A percentile compares a stretch with the other conserved stretches of the same genome.
Evolutionary conservation across 2,113 vertebrate species (phyloP).

Genomic region (Catagonus wagneri): DNA sequence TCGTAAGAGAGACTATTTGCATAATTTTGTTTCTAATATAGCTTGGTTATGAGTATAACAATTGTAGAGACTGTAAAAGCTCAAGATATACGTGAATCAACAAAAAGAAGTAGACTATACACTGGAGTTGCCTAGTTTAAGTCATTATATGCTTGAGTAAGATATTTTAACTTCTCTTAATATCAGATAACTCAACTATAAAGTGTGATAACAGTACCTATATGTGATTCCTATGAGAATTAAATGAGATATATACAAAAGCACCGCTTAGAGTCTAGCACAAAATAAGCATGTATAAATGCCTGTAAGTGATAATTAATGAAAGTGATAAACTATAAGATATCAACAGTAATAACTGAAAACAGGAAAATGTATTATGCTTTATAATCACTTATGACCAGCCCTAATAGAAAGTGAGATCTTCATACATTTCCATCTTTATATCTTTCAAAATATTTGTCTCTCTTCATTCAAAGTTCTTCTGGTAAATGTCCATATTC

Average conservation of each 20-base stretch:
- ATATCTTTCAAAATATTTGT: background rate
- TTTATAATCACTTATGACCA: background rate
- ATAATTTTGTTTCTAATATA: conserved; percentile 15
- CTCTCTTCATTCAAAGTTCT: background rate
- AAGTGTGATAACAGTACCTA: background rate
- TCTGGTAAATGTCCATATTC: background rate
- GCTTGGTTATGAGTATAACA: background rate
- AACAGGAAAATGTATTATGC: background rate
- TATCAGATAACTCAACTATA: background rate
- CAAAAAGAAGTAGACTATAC: background rate
- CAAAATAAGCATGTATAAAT: background rate
- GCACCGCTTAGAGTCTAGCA: background rate
- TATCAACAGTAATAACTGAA: background rate
- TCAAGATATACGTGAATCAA: background rate
- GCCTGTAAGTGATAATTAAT: background rate
- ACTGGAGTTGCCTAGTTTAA: background rate
- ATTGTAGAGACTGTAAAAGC: background rate
- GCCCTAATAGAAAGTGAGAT: background rate
- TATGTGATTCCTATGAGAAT: background rate
- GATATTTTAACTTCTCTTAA: background rate
- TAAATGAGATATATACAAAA: conserved; percentile 10
- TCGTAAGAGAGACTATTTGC: background rate
- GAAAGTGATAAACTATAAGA: background rate
- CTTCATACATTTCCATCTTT: background rate
- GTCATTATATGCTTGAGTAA: background rate